Evolutionary conservation across 2,888 invertebrate genomes (phyloP), one percentile per base, ranked within the genome.

Genomic region (Caenorhabditis becei): DNA sequence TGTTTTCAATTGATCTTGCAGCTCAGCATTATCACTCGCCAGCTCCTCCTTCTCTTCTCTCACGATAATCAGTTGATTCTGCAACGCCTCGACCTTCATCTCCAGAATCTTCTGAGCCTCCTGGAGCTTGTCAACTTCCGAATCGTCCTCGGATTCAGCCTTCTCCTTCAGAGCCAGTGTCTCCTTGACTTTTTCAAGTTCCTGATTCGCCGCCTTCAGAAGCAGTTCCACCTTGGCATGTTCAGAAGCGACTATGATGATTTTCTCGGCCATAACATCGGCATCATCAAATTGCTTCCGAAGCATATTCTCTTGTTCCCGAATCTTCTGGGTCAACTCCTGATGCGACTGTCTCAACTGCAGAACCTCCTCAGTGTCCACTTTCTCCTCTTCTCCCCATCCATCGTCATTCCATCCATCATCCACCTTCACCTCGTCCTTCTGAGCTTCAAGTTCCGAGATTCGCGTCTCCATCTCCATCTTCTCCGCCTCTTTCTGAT

Each of bases 371-470:
- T 23, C 23, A 18, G 7, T 14, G 7, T 58, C 2, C 16, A 26
- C 18, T 20, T 74, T 20, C 16, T 61, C 56, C 7, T 61, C 35
- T 14, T 75, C 75, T 54, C 66, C 71, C 75, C 70, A 79, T 16
- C 72, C 78, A 54, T 79, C 78, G 53, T 78, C 78, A 44, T 70
- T 37, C 77, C 77, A 78, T 47, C 51, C 66, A 5, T 44, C 28
- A n/a, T 51, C 53, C n/a, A n/a, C n/a, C n/a, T n/a, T n/a, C n/a
- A n/a, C n/a, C 20, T 70, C 49, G 5, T 61, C 54, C 53, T 54
- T 47, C 16, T 72, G 44, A 3, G 23, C 26, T 26, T 41, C 44
- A n/a, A n/a, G n/a, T 44, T 47, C 14, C 41, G 3, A 14, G 2
- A 10, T 14, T 41, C 16, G 10, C 7, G 3, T 24, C 14, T 3